These are phyloP conservation scores for Trichoplusia ni DNA, from an alignment of 1,140 invertebrate species.

Conservation along the genomic window DNA sequence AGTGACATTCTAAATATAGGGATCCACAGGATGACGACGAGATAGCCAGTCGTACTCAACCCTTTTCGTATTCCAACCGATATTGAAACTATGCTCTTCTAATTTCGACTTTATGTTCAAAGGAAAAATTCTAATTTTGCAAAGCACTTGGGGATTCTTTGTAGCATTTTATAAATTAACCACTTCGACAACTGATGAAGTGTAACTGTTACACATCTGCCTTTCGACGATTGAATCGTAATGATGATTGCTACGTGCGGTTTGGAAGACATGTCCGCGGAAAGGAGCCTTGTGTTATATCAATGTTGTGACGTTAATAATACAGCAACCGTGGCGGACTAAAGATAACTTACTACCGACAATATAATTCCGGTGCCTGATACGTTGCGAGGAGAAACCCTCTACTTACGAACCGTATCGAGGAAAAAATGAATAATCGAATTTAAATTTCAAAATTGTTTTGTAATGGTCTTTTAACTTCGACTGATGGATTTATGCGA, in stretches of 20 bases:
- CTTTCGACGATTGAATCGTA: conserved; percentile 71
- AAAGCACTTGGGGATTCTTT: background rate
- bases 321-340: conserved; percentile 55
- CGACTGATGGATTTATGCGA: conserved; percentile 21
- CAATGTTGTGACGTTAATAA: conserved; percentile 66
- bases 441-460: conserved; percentile 35
- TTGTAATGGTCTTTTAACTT: conserved; percentile 33
- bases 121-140: background rate
- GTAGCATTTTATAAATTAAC: conserved; percentile 30
- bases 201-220: conserved; percentile 71
- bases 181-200: conserved; percentile 52
- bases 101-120: conserved; percentile 11
- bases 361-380: conserved; percentile 54
- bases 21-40: conserved; percentile 53
- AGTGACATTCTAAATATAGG: conserved; percentile 76
- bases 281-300: conserved; percentile 53
- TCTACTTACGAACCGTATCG: conserved; percentile 43
- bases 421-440: conserved; percentile 33
- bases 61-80: conserved; percentile 47
- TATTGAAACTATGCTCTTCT: conserved; percentile 2
- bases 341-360: conserved; percentile 63
- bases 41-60: conserved; percentile 52
- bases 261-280: conserved; percentile 56
- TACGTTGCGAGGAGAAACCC: conserved; percentile 42
- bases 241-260: conserved; percentile 68